Evolutionary conservation across 2,888 invertebrate species (phyloP), one percentile per base, ranked within the genome.

Genomic region (Pyralis farinalis): DNA sequence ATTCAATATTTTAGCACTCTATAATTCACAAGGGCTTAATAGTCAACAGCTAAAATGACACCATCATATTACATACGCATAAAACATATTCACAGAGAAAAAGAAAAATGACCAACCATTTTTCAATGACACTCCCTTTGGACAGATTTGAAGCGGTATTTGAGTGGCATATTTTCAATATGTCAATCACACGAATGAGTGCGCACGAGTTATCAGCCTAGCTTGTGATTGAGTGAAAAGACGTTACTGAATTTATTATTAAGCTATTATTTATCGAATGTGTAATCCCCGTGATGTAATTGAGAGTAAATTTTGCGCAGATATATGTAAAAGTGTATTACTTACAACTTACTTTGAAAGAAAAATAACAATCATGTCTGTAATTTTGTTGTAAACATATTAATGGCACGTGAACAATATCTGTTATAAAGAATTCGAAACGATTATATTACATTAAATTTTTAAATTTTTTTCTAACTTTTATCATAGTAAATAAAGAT

Each of bases 51-150:
- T n/a, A n/a, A n/a, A n/a, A n/a, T n/a, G n/a, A n/a, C n/a, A n/a
- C n/a, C 16, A 16, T 16, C 16, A 16, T 16, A 35, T n/a, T 11
- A 12, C 30, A 30, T 37, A 8, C 30, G 20, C n/a, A 30, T 16
- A 8, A 12, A 10, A 28, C 29, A 11, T 11, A 37, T 20, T 29
- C 30, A 42, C 36, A 42, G 35, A 46, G 49, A 44, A 49, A 49
- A 52, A 60, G 56, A 64, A 63, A 63, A 66, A 71, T 66, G 71
- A 64, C 64, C 75, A 67, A 70, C 75, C 69, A 77, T 76, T 75
- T 77, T 77, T 79, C 78, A 76, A 74, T 65, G 69, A 66, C 69
- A 68, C 63, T 59, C 66, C 72, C 66, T 63, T 62, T 55, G 64
- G 62, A 66, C 63, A 64, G 63, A 69, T 69, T 72, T 67, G 64